phyloP scores from a whole-genome alignment of 2,113 vertebrate genomes.

The Neotoma lepida region DNA sequence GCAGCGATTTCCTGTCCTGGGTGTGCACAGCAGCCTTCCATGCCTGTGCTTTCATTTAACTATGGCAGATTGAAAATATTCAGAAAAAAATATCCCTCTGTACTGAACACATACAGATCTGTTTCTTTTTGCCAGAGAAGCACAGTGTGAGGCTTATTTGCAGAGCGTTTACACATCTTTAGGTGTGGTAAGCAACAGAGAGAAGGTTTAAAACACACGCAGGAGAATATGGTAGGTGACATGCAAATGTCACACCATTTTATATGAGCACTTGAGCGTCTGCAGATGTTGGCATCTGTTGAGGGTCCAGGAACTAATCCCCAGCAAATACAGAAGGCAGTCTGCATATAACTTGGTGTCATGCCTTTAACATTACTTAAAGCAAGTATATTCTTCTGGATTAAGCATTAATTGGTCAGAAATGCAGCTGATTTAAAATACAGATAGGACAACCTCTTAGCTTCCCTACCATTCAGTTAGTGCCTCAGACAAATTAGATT shows the following conservation, averaged over 20 bases:
- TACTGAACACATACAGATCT: not conserved
- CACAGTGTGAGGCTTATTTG: not conserved
- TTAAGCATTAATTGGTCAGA: not conserved
- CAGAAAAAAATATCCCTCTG: not conserved
- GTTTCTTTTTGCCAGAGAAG: not conserved
- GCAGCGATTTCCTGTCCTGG: not conserved
- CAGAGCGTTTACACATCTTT: not conserved
- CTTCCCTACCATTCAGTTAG: not conserved
- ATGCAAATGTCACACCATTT: not conserved
- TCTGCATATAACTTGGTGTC: fast-evolving
- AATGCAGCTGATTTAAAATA: not conserved
- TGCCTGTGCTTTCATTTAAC: not conserved
- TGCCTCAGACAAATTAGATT: not conserved
- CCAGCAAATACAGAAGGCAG: not conserved
- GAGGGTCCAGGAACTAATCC: too few relatives aligned
- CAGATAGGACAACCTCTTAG: not conserved
- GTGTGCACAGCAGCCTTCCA: not conserved
- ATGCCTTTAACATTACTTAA: not conserved
- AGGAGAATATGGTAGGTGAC: not conserved
- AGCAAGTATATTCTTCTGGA: not conserved
- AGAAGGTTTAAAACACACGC: not conserved
- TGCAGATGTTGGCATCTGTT: not conserved
- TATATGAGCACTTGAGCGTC: not conserved
- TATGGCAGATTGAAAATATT: not conserved
- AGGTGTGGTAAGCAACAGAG: not conserved